Base-by-base conservation (phyloP, 2,113 vertebrate genomes). In the Chroicocephalus ridibundus region DNA sequence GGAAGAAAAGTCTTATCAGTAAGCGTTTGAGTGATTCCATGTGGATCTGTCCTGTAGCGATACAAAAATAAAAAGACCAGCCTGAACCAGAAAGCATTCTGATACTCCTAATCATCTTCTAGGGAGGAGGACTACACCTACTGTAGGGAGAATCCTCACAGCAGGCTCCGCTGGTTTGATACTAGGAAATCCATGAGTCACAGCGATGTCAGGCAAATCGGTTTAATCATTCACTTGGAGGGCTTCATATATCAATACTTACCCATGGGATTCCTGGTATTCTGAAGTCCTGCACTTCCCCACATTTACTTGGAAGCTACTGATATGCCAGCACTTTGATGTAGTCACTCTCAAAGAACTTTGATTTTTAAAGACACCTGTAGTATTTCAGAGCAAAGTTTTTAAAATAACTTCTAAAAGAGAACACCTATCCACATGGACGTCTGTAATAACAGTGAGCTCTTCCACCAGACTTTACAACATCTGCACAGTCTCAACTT, bases 201-300 rank as follows among this genome's bases (percentile, higher is more conserved):
- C 13, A 69, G 34, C 61, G 82, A 16, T 0, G 1, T 74, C 54
- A 61, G 49, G 27, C 13, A 91, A 72, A 74, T 72, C 2, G 5
- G 78, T 76, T 94, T 94, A 94, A 89, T 87, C 27, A 88, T 96
- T 96, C 47, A 87, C 54, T 82, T 64, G 36, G 29, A 82, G 36
- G 36, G 27, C 40, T 91, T 82, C 74, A 91, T 84, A 85, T 85
- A 75, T 58, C 86, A 85, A 15, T 87, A 72, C 57, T 91, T 87
- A 89, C 9, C 15, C 24, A 29, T 44, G 15, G 14, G 25, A 31
- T 86, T 95, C 82, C 44, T 86, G 34, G 34, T 88, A 60, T 78
- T 84, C 76, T 72, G 52, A 75, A 58, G 26, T 49, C 24, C 65
- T 84, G 69, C 29, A 78, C 20, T 78, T 88, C 38, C 64, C 12